Evolutionary conservation across 2,797 vertebrate genomes (phyloP).

Genomic region (Enteromius trimaculatus): DNA sequence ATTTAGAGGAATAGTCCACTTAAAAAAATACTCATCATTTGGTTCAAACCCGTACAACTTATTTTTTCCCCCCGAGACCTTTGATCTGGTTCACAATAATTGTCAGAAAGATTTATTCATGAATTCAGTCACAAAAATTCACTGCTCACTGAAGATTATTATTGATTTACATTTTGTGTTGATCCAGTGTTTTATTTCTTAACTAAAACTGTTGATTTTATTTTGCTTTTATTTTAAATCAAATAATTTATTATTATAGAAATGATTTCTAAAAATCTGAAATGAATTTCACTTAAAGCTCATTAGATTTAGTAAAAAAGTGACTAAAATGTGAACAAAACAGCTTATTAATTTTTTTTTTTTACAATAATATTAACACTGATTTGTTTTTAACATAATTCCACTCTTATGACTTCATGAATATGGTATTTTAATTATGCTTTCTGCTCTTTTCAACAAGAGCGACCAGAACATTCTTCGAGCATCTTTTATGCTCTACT

Average conservation of each 20-base stretch:
- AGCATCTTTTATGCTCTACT: background rate
- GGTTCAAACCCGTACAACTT: background rate
- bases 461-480: background rate
- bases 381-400: background rate
- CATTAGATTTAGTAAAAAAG: background rate
- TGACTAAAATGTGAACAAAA: too few species aligned
- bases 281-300: background rate
- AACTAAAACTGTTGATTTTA: background rate
- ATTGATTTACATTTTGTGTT: background rate
- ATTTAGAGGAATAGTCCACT: background rate
- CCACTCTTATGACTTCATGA: background rate
- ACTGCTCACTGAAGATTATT: background rate
- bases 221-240: background rate
- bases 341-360: too few species aligned
- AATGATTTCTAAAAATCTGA: background rate
- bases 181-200: too few species aligned
- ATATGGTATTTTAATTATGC: background rate
- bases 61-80: background rate
- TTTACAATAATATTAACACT: background rate
- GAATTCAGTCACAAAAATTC: background rate
- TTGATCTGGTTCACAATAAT: background rate
- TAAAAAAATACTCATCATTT: conserved; percentile 1
- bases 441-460: background rate
- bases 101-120: background rate
- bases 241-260: background rate